These are phyloP conservation scores for Sminthurides aquaticus DNA, from an alignment of 2,888 invertebrate species.

Conservation along the genomic window DNA sequence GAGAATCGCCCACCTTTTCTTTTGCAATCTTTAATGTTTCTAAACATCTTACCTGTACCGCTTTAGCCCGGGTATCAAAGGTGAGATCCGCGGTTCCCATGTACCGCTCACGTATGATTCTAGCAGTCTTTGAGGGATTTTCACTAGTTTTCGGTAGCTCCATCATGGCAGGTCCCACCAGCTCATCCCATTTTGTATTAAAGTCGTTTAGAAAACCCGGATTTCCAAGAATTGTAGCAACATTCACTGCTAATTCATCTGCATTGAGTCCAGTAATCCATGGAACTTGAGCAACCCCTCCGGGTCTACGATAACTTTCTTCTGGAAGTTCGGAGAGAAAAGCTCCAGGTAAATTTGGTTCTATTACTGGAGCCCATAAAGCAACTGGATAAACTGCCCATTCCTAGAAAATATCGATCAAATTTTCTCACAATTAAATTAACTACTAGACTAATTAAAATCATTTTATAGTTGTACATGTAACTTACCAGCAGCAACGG, in stretches of 20 bases:
- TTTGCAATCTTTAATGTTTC: too few relatives aligned
- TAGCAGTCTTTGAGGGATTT: conserved; percentile 9
- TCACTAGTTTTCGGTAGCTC: conserved; percentile 26
- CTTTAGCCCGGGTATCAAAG: conserved; percentile 30
- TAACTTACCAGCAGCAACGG: conserved; percentile 27
- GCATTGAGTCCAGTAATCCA: conserved; percentile 38
- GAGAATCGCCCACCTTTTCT: background rate
- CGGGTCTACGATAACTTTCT: conserved; percentile 27
- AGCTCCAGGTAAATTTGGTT: conserved; percentile 22
- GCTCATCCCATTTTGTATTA: conserved; percentile 36
- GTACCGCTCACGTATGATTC: conserved; percentile 27
- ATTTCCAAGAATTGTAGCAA: conserved; percentile 32
- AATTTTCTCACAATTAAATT: too few relatives aligned
- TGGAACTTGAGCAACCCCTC: conserved; percentile 28
- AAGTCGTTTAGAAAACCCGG: conserved; percentile 26
- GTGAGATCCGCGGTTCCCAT: conserved; percentile 29
- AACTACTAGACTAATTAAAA: background rate
- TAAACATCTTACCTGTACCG: conserved; percentile 32
- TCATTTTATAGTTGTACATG: background rate
- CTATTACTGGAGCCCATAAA: conserved; percentile 35
- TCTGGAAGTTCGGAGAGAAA: conserved; percentile 36
- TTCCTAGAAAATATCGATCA: conserved; percentile 23
- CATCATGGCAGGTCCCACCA: conserved; percentile 34
- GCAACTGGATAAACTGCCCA: conserved; percentile 40
- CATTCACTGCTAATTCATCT: conserved; percentile 35